Percentiles rank a stretch among this genome's conserved stretches.
Conservation (phyloP, 2,888 invertebrate species). For the Osmoderma eremita region DNA sequence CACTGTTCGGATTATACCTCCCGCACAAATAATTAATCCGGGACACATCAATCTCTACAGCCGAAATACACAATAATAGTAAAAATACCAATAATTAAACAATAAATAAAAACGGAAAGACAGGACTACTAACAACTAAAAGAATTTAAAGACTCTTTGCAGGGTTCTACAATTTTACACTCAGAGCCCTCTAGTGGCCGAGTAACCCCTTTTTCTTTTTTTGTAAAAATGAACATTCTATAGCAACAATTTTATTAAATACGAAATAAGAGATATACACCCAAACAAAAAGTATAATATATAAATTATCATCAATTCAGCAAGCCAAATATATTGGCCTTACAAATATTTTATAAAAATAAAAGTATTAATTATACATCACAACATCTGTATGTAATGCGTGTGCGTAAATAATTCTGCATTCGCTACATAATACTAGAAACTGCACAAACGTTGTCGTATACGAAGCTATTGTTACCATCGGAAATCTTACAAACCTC, state of each 20-base stretch:
- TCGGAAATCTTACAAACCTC: constrained; percentile 59
- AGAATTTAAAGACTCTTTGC: no score
- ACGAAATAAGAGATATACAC: constrained; percentile 20
- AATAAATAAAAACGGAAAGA: no score
- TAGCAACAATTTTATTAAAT: constrained; percentile 20
- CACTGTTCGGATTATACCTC: no score
- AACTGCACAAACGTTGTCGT: background rate
- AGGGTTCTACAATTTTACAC: no score
- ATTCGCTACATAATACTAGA: background rate
- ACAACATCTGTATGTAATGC: constrained; percentile 28
- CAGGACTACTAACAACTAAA: no score
- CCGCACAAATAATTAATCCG: no score
- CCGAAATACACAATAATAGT: no score
- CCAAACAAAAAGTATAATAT: constrained; percentile 12
- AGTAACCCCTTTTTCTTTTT: no score
- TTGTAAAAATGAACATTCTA: background rate
- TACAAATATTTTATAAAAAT: constrained; percentile 32
- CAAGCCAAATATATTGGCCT: background rate
- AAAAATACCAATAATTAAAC: no score
- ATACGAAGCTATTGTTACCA: constrained; percentile 13
- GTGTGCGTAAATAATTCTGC: constrained; percentile 6
- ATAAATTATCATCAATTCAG: constrained; percentile 26
- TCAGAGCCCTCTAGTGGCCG: no score
- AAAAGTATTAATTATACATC: constrained; percentile 16
- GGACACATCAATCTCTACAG: no score